Percentiles rank a stretch among this genome's conserved stretches.
These are phyloP conservation scores for Synanthedon tipuliformis DNA, from an alignment of 2,888 invertebrate species.

Conservation along the genomic window DNA sequence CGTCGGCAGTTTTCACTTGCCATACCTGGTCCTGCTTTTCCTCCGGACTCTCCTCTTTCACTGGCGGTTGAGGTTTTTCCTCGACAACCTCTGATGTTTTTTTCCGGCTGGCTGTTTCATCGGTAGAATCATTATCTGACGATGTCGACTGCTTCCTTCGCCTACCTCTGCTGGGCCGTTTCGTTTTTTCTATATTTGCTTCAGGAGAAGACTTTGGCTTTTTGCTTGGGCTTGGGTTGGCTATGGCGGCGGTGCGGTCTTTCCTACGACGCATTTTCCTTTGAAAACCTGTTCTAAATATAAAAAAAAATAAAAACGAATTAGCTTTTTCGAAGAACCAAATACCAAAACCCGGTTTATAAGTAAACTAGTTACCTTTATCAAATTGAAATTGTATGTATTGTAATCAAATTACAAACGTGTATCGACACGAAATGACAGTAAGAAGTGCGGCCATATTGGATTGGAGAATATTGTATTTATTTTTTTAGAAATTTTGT, in stretches of 20 bases:
- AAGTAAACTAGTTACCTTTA: too few species aligned
- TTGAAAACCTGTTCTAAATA: background rate
- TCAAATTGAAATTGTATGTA: too few species aligned
- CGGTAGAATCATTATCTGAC: conserved; percentile 60
- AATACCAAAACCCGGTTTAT: too few species aligned
- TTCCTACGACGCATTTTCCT: conserved; percentile 80
- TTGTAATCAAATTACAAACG: too few species aligned
- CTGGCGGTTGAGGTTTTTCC: conserved; percentile 33
- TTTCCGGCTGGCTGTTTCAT: conserved; percentile 38
- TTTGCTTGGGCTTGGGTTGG: conserved; percentile 30
- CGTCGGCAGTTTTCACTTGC: conserved; percentile 64
- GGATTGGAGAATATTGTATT: too few species aligned
- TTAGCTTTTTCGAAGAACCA: too few species aligned
- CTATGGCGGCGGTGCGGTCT: conserved; percentile 68
- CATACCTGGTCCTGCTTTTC: conserved; percentile 59
- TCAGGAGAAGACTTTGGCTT: conserved; percentile 76
- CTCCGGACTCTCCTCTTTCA: conserved; percentile 41
- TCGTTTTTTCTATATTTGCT: conserved; percentile 55
- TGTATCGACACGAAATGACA: too few species aligned
- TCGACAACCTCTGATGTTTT: conserved; percentile 21
- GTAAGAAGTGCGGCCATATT: too few species aligned
- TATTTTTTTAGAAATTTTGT: too few species aligned
- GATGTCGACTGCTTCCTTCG: conserved; percentile 70
- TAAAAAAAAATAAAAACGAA: background rate
- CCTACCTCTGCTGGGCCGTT: conserved; percentile 61